These are phyloP conservation scores for Tympanuchus pallidicinctus DNA, from an alignment of 2,113 vertebrate species.

Conservation along the genomic window DNA sequence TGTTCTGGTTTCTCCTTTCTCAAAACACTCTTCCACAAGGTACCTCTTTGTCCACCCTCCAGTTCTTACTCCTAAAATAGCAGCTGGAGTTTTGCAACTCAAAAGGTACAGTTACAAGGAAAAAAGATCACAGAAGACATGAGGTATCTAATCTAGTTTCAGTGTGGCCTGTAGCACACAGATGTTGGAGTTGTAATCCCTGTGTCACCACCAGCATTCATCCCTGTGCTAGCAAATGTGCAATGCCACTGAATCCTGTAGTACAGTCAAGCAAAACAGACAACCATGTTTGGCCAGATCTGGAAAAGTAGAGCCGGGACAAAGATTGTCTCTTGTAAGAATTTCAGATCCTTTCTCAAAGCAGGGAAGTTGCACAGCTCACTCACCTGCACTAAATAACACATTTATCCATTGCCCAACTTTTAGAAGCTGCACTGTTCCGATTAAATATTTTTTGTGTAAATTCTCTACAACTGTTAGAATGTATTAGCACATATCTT, in stretches of 20 bases:
- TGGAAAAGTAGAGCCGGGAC: not conserved
- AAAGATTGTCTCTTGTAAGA: not conserved
- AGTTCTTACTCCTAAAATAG: not conserved
- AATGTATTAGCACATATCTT: not conserved
- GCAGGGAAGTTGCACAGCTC: not conserved
- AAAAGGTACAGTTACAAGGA: not conserved
- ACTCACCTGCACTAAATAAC: no score
- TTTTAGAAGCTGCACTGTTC: not conserved
- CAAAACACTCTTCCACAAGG: not conserved
- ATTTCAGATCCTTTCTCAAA: not conserved
- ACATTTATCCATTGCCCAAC: accelerated
- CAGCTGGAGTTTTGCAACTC: not conserved
- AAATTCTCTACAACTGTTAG: not conserved
- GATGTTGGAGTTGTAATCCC: not conserved
- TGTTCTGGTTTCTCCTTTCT: not conserved
- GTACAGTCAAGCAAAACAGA: not conserved
- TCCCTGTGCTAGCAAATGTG: not conserved
- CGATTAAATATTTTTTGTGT: not conserved
- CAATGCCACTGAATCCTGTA: not conserved
- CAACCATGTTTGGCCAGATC: not conserved
- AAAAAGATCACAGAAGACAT: not conserved
- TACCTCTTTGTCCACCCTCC: not conserved
- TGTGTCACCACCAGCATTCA: not conserved
- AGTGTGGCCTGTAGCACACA: not conserved
- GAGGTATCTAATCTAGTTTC: not conserved